phyloP scores from a whole-genome alignment of 2,113 vertebrate genomes.

The Trogon melanurus region DNA sequence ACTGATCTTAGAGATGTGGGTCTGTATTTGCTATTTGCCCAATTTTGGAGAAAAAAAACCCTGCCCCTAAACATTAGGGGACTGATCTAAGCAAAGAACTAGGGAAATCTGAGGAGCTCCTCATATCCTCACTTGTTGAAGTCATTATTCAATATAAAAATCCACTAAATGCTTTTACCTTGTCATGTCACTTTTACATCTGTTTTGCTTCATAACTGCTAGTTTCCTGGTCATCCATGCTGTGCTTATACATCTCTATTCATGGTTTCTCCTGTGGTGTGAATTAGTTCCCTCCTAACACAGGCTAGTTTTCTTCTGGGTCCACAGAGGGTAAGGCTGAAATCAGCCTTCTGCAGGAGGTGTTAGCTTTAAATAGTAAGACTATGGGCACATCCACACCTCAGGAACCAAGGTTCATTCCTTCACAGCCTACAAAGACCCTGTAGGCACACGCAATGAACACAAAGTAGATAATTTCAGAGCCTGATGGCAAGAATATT shows the following conservation, averaged over 20 bases:
- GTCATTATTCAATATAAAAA: neutral
- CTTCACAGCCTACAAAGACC: neutral
- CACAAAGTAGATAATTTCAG: neutral
- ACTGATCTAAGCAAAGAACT: neutral
- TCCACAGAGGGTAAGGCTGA: neutral
- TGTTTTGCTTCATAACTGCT: neutral
- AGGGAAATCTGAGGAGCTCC: neutral
- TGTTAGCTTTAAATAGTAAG: neutral
- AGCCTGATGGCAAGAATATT: neutral
- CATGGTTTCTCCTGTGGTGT: neutral
- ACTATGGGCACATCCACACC: neutral
- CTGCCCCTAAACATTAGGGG: neutral
- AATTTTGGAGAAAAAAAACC: neutral
- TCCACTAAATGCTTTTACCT: neutral
- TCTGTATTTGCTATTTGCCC: neutral
- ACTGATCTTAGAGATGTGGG: neutral
- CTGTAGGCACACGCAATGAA: neutral
- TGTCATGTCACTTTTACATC: neutral
- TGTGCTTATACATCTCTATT: neutral
- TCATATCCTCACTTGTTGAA: neutral
- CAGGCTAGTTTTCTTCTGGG: neutral
- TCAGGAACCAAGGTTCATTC: neutral
- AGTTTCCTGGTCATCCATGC: neutral
- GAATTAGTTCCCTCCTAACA: neutral
- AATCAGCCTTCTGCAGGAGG: neutral